Evolutionary conservation across 2,113 vertebrate genomes (phyloP), one percentile per base, ranked within the genome.

Genomic region (Aplodontia rufa): DNA sequence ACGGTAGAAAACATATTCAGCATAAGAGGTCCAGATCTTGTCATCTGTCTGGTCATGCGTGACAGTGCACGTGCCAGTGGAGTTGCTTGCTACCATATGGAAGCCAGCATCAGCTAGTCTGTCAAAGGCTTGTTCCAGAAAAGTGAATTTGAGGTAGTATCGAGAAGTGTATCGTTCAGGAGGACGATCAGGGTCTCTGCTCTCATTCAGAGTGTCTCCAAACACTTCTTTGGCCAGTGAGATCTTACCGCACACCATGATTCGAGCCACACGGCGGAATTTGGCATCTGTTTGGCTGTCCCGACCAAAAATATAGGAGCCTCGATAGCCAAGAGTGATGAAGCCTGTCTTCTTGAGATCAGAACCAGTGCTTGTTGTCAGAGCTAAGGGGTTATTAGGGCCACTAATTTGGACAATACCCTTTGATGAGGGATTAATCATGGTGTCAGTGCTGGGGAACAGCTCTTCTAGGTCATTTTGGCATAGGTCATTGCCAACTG

Each of bases 21-120:
- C 99, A 98, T 99, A 99, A 98, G 99, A 99, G 98, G 99, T 99
- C 99, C 99, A 99, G 98, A 99, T 99, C 99, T 99, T 99, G 99
- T 99, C 99, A 6, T 99, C 99, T 45, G 99, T 99, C 98, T 99
- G 99, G 97, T 99, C 99, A 0, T 99, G 99, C 98, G 99, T 99
- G 89, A 99, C 99, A 96, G 99, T 99, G 97, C 99, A 99, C 97
- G 99, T 99, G 97, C 99, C 99, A 0, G 99, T 99, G 82, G 99
- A 99, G 95, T 99, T 99, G 97, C 99, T 99, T 75, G 99, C 99
- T 98, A 99, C 99, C 99, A 99, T 99, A 98, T 99, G 99, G 97
- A 99, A 99, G 96, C 99, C 99, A 6, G 99, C 98, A 0, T 99
- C 99, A 0, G 99, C 99, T 98, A 99, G 98, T 98, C 98, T 99